phyloP scores from a whole-genome alignment of 2,797 vertebrate genomes.

The Enteromius viviparus region DNA sequence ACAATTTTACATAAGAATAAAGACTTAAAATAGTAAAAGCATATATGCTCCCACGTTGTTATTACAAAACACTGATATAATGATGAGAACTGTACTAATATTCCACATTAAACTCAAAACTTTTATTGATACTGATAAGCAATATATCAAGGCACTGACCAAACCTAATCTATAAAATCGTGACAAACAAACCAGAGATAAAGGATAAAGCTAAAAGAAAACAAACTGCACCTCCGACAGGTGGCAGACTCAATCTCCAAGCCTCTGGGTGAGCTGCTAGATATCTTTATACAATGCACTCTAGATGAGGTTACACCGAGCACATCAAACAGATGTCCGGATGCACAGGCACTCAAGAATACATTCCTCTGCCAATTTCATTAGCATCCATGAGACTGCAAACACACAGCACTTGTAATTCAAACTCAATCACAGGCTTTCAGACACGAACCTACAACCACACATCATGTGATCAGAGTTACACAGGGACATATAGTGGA shows the following conservation, averaged over 20 bases:
- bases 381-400: conserved; percentile 70
- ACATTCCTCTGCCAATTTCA: conserved; percentile 76
- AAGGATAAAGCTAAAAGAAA: background rate
- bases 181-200: background rate
- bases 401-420: conserved; percentile 54
- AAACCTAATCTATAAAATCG: background rate
- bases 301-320: conserved; percentile 72
- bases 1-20: background rate
- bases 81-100: background rate
- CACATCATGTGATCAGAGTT: background rate
- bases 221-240: conserved; percentile 50
- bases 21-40: background rate
- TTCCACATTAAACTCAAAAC: background rate
- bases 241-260: conserved; percentile 46
- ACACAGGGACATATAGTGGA: background rate
- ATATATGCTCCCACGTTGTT: background rate
- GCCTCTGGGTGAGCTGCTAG: conserved; percentile 34
- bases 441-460: background rate
- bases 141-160: background rate
- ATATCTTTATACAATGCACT: conserved; percentile 64
- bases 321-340: conserved; percentile 67
- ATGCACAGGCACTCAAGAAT: conserved; percentile 58
- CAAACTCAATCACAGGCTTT: conserved; percentile 66
- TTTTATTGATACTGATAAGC: background rate
- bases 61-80: background rate